A percentile compares a stretch with the other conserved stretches of the same genome.
These are phyloP conservation scores for Ptiloglossa arizonensis DNA, from an alignment of 1,140 invertebrate genomes.

Conservation along the genomic window DNA sequence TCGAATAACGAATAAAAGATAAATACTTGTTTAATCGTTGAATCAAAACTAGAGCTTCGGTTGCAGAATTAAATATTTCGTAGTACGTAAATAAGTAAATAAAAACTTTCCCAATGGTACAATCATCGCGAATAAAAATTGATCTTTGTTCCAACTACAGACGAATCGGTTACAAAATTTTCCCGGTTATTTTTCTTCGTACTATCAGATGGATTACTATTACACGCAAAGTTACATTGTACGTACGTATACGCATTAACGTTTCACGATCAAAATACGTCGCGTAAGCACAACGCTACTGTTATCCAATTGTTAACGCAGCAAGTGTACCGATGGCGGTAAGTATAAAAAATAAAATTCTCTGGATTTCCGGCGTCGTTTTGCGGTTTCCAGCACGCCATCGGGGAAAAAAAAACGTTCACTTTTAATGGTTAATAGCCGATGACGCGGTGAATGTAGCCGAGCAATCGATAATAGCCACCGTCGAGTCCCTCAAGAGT, in stretches of 20 bases:
- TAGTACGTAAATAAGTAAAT: no score
- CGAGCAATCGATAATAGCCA: constrained; percentile 63
- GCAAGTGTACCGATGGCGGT: background rate
- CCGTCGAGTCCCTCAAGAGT: constrained; percentile 38
- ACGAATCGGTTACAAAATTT: no score
- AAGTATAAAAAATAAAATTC: background rate
- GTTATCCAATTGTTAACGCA: constrained; percentile 7
- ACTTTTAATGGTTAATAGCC: constrained; percentile 69
- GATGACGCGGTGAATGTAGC: constrained; percentile 62
- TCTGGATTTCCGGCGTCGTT: background rate
- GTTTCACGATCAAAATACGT: background rate
- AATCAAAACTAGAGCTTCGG: no score
- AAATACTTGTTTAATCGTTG: no score
- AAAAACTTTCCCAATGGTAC: no score
- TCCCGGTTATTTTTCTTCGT: no score
- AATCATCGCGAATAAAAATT: no score
- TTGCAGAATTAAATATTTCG: no score
- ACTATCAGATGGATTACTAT: no score
- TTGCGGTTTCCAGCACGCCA: background rate
- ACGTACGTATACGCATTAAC: background rate
- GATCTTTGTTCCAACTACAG: no score
- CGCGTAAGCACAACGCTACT: background rate
- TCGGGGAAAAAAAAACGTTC: constrained; percentile 59
- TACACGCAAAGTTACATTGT: no score
- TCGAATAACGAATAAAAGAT: no score